Percentiles rank a stretch among this genome's conserved stretches.
Conservation (phyloP, 2,797 vertebrate genomes). For the Crenuchus spilurus region DNA sequence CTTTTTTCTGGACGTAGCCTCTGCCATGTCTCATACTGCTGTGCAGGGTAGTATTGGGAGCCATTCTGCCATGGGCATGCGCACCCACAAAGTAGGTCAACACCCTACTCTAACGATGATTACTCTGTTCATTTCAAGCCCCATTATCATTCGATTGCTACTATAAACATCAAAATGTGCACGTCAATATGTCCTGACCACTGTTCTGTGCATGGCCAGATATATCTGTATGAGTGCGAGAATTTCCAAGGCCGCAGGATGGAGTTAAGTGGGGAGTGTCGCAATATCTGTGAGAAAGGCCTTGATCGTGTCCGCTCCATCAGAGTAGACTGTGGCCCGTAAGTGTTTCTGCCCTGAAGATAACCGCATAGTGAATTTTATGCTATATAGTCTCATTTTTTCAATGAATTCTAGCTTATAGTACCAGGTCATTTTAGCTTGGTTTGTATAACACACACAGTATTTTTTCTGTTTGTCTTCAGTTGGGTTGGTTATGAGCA, state of each 20-base stretch:
- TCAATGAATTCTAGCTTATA: too few species aligned
- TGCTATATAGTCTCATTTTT: background rate
- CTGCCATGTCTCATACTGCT: slow-evolving; percentile 83
- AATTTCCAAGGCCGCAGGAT: slow-evolving; percentile 84
- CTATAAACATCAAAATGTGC: background rate
- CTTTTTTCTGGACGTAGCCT: slow-evolving; percentile 59
- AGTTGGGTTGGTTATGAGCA: slow-evolving; percentile 86
- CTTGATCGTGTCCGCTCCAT: slow-evolving; percentile 81
- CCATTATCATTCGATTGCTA: background rate
- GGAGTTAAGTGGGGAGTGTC: slow-evolving; percentile 77
- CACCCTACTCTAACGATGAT: background rate
- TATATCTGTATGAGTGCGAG: slow-evolving; percentile 82
- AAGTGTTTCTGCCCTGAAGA: too few species aligned
- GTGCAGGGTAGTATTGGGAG: slow-evolving; percentile 84
- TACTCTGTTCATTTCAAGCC: background rate
- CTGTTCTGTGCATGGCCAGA: slow-evolving; percentile 62
- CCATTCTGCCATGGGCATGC: slow-evolving; percentile 73
- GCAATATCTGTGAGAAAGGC: slow-evolving; percentile 80
- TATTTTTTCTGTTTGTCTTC: slow-evolving; percentile 20
- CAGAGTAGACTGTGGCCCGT: slow-evolving; percentile 83
- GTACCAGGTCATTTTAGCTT: too few species aligned
- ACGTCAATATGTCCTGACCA: background rate
- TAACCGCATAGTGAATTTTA: too few species aligned
- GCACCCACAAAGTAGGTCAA: slow-evolving; percentile 72
- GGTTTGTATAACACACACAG: background rate